A percentile compares a stretch with the other conserved stretches of the same genome.
These are phyloP conservation scores for Hylaeus anthracinus DNA, from an alignment of 1,140 invertebrate genomes.

Conservation along the genomic window DNA sequence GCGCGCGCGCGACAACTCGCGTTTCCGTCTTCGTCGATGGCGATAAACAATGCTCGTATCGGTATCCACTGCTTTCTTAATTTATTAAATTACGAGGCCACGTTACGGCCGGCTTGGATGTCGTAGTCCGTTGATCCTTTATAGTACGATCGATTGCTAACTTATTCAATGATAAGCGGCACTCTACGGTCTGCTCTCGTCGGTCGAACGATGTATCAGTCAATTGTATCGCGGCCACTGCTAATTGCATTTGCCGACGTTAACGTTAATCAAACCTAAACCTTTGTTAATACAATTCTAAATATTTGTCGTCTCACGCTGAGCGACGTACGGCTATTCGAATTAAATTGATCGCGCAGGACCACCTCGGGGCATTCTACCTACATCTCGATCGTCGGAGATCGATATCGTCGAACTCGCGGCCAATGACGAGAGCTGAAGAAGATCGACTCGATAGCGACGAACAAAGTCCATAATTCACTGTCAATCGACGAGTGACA, in stretches of 20 bases:
- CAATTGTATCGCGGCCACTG: slow-evolving; percentile 2
- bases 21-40: too few relatives aligned
- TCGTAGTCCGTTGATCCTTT: neutral
- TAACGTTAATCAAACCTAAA: slow-evolving; percentile 36
- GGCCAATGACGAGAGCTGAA: slow-evolving; percentile 21
- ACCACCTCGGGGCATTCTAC: slow-evolving; percentile 39
- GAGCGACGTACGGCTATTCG: slow-evolving; percentile 38
- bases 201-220: slow-evolving; percentile 14
- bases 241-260: slow-evolving; percentile 38
- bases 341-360: slow-evolving; percentile 46
- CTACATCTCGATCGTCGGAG: slow-evolving; percentile 40
- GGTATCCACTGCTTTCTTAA: too few relatives aligned
- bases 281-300: slow-evolving; percentile 41
- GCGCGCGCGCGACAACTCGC: neutral
- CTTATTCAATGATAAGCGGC: slow-evolving; percentile 11
- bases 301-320: slow-evolving; percentile 57
- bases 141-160: neutral
- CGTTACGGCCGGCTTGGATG: too few relatives aligned
- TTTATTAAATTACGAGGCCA: too few relatives aligned
- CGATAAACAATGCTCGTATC: too few relatives aligned
- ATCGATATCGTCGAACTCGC: slow-evolving; percentile 39
- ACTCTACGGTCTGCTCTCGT: neutral
- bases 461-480: slow-evolving; percentile 33
- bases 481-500: neutral
- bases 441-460: slow-evolving; percentile 36